phyloP scores from a whole-genome alignment of 1,140 invertebrate species.

The Calycopis cecrops region DNA sequence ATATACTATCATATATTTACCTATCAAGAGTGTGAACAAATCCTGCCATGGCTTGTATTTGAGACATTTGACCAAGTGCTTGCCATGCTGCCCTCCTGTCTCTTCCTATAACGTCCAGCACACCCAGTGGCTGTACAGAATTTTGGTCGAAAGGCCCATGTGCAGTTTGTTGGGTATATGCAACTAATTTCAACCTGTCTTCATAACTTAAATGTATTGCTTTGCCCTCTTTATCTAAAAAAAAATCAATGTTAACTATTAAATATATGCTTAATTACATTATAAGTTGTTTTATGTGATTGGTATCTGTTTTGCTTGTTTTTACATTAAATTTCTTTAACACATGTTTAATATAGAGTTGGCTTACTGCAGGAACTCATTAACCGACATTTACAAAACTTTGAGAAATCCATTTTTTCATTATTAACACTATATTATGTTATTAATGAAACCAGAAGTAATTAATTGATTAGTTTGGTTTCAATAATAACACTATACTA shows the following conservation, averaged over 20 bases:
- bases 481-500: no score
- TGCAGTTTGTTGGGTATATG: slow-evolving; percentile 92
- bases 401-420: no score
- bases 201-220: slow-evolving; percentile 95
- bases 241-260: slow-evolving; percentile 9
- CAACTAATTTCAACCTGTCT: slow-evolving; percentile 93
- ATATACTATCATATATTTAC: slow-evolving; percentile 24
- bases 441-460: no score
- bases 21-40: slow-evolving; percentile 93
- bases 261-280: no score
- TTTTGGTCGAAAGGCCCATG: slow-evolving; percentile 89
- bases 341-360: no score
- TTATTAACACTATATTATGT: no score
- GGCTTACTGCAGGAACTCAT: no score
- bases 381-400: no score
- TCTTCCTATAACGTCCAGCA: slow-evolving; percentile 95
- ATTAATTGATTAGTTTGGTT: no score
- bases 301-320: no score
- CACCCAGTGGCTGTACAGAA: slow-evolving; percentile 89
- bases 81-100: slow-evolving; percentile 96
- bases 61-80: slow-evolving; percentile 88
- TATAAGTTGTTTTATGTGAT: no score
- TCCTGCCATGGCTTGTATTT: slow-evolving; percentile 91
- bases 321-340: no score
- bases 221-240: slow-evolving; percentile 93